Base-by-base conservation (phyloP, 2,888 invertebrate genomes). In the Punctoribates punctum region DNA sequence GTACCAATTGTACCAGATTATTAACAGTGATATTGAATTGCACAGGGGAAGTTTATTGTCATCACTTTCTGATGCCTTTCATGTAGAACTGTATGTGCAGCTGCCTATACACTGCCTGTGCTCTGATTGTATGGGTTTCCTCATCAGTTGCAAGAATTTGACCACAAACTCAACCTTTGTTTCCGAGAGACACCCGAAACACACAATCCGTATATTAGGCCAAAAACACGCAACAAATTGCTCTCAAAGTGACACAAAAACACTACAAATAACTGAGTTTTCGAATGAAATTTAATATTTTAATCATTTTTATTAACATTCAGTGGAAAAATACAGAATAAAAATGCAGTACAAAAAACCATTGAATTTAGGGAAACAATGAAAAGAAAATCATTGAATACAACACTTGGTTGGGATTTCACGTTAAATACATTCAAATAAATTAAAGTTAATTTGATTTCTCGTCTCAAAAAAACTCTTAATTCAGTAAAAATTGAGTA, bases 21-120 rank as follows among this genome's bases (percentile, higher is more conserved):
- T 20, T 51, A 17, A 48, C 11, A 51, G 51, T 51, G 20, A 51
- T 51, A n/a, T 20, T 51, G 20, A 51, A 51, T 13, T 48, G 48
- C 13, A 17, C n/a, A 60, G 72, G 72, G 72, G 72, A 72, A 72
- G 72, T 72, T 72, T 72, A 72, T 72, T 72, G 72, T 72, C 72
- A 72, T 67, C 34, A 67, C 4, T 9, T 42, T 42, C 42, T 42
- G 42, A 42, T 42, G 42, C 9, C 34, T 34, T 3, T 34, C 4
- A 34, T 34, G 34, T 34, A 42, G 42, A 42, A 13, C 42, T 42
- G 13, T 42, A 42, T 42, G 60, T 51, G 72, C 72, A 72, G 72
- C 72, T 72, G 72, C 42, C 4, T 48, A 72, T 72, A 72, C 42
- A 48, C 72, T 72, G 72, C 42, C 4, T 48, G 48, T 72, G 48